phyloP scores from a whole-genome alignment of 2,797 vertebrate genomes.

The Peromyscus attwateri region DNA sequence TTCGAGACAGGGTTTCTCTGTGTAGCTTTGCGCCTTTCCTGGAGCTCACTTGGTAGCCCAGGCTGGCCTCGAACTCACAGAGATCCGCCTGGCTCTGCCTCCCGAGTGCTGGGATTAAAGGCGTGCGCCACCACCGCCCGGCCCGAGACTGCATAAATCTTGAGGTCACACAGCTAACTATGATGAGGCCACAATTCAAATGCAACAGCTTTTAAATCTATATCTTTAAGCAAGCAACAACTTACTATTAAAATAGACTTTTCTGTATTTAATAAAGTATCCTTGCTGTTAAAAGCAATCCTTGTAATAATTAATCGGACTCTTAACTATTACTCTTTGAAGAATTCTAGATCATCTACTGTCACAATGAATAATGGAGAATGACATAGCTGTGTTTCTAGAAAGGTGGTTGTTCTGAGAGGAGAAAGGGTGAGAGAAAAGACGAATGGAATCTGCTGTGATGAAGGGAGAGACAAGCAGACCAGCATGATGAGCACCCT shows the following conservation, averaged over 20 bases:
- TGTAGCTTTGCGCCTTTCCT: too few relatives aligned
- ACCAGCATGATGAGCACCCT: accelerated
- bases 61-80: too few relatives aligned
- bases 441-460: accelerated
- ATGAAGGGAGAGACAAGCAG: not conserved
- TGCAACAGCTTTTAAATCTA: not conserved
- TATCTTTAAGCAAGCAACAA: constrained; percentile 26
- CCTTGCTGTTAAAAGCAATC: not conserved
- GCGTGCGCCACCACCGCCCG: too few relatives aligned
- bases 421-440: not conserved
- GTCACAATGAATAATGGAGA: not conserved
- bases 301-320: not conserved
- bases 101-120: too few relatives aligned
- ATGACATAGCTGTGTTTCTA: not conserved
- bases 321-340: not conserved
- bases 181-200: not conserved
- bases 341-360: not conserved
- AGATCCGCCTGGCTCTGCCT: too few relatives aligned
- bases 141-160: not conserved
- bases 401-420: not conserved
- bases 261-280: constrained; percentile 9
- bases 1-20: too few relatives aligned
- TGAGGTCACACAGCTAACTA: not conserved
- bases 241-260: not conserved
- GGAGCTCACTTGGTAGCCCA: too few relatives aligned